These are phyloP conservation scores for Buathra laborator DNA, from an alignment of 2,888 invertebrate species.

Conservation along the genomic window DNA sequence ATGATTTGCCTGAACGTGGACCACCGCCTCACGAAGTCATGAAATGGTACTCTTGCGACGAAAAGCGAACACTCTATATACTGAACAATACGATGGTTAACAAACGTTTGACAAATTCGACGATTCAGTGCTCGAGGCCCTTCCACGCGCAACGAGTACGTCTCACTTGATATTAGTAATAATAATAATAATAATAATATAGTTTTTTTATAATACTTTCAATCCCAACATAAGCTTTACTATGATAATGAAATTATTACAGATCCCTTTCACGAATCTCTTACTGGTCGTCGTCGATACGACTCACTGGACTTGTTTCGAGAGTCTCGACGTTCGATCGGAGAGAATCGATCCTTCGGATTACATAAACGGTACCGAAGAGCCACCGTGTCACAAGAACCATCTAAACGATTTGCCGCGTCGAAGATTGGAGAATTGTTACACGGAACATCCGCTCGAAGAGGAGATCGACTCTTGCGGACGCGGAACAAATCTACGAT, in stretches of 20 bases:
- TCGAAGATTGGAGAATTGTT: conserved; percentile 91
- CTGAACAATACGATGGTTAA: conserved; percentile 87
- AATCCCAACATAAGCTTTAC: not conserved
- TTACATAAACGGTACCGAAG: conserved; percentile 83
- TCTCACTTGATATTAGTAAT: conserved; percentile 17
- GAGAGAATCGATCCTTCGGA: conserved; percentile 85
- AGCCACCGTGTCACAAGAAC: conserved; percentile 91
- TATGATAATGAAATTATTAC: conserved; percentile 51
- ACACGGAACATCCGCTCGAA: conserved; percentile 90
- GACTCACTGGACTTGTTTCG: conserved; percentile 85
- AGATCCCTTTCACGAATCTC: conserved; percentile 91
- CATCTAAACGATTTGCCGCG: conserved; percentile 89
- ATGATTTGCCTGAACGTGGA: conserved; percentile 83
- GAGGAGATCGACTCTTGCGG: conserved; percentile 86
- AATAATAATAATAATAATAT: not conserved
- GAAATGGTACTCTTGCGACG: conserved; percentile 89
- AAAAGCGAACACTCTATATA: conserved; percentile 90
- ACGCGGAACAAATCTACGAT: conserved; percentile 77
- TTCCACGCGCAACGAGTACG: conserved; percentile 89
- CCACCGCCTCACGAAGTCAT: conserved; percentile 76
- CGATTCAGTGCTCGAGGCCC: conserved; percentile 86
- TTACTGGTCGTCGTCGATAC: conserved; percentile 91
- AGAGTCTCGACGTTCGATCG: conserved; percentile 86
- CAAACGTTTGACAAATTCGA: conserved; percentile 83
- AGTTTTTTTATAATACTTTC: not conserved